Percentiles rank a stretch among this genome's conserved stretches.
Conservation (phyloP, 2,113 vertebrate genomes). For the Helogale parvula region DNA sequence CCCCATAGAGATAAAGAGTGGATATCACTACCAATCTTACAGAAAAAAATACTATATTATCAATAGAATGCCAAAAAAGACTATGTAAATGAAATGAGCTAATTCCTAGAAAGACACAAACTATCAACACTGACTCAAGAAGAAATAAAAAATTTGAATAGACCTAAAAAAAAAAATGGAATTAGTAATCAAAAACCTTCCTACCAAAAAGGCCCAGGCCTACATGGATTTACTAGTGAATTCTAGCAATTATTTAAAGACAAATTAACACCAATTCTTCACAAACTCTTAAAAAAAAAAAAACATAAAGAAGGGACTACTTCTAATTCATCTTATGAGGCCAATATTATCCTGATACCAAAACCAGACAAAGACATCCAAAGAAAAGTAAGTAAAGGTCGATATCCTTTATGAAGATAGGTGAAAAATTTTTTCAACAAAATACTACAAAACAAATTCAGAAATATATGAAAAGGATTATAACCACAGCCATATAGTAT, state of each 20-base stretch:
- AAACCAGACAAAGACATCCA: neutral
- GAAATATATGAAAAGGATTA: neutral
- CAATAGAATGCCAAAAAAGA: neutral
- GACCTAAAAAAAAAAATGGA: neutral
- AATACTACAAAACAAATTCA: neutral
- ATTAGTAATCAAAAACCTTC: neutral
- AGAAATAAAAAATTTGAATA: neutral
- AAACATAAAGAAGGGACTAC: neutral
- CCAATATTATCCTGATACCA: neutral
- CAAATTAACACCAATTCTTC: neutral
- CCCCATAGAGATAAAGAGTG: neutral
- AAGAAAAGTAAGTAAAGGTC: neutral
- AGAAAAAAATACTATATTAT: neutral
- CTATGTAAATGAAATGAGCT: neutral
- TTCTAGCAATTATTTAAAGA: neutral
- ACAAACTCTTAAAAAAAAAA: neutral
- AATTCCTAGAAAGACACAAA: slow-evolving; percentile 14
- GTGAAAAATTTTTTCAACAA: neutral
- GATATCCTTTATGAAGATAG: neutral
- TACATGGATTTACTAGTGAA: neutral
- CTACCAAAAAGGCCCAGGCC: neutral
- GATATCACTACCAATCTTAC: neutral
- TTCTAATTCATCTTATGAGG: neutral
- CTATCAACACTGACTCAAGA: neutral
- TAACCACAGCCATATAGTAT: neutral